Percentiles rank a stretch among this genome's conserved stretches.
Conservation (phyloP, 1,140 invertebrate genomes). For the Popillia japonica region DNA sequence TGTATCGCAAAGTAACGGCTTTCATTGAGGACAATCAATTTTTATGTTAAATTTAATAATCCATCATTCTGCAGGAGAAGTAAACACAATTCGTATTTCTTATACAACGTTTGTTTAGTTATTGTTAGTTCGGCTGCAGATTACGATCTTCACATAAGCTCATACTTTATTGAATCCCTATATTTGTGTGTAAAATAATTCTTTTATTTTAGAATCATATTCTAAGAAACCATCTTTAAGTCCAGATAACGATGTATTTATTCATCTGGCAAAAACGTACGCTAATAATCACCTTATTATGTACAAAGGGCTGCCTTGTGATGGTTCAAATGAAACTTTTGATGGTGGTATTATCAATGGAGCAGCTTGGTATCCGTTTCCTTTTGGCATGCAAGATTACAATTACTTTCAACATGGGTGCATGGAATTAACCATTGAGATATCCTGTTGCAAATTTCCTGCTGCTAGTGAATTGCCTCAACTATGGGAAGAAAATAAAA, state of each 20-base stretch:
- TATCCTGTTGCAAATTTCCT: conserved; percentile 73
- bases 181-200: too few species aligned
- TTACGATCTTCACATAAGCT: too few species aligned
- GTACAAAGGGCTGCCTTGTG: conserved; percentile 61
- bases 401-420: conserved; percentile 72
- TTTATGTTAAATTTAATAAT: too few species aligned
- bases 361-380: conserved; percentile 54
- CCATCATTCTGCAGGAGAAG: background rate
- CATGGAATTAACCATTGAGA: conserved; percentile 74
- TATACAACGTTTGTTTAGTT: background rate
- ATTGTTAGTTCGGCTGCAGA: too few species aligned
- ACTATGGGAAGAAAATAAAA: conserved; percentile 71
- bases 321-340: conserved; percentile 57
- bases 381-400: conserved; percentile 72
- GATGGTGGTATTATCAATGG: conserved; percentile 69
- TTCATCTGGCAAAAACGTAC: conserved; percentile 70
- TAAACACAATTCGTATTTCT: too few species aligned
- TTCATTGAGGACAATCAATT: too few species aligned
- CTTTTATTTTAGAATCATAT: conserved; percentile 3
- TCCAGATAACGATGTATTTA: conserved; percentile 75
- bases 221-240: conserved; percentile 60
- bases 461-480: conserved; percentile 60
- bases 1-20: too few species aligned
- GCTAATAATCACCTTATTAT: conserved; percentile 66
- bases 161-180: too few species aligned